Percentiles rank a stretch among this genome's conserved stretches.
Conservation (phyloP, 2,888 invertebrate genomes). For the Galerucella pusilla region DNA sequence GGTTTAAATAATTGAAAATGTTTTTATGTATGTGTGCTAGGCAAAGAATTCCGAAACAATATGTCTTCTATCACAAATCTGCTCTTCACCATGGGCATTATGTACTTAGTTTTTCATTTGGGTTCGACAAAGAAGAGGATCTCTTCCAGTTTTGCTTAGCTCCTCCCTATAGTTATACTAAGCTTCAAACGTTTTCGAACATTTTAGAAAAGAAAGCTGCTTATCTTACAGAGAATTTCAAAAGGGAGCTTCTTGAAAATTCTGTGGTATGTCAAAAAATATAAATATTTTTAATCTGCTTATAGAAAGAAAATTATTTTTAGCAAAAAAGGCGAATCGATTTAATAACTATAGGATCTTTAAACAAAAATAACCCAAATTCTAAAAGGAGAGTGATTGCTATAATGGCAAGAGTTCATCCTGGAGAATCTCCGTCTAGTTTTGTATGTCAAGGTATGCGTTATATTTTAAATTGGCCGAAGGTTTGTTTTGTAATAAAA, state of each 20-base stretch:
- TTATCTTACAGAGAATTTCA: slow-evolving; percentile 70
- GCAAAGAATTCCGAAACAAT: slow-evolving; percentile 81
- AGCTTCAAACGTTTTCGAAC: slow-evolving; percentile 86
- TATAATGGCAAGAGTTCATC: slow-evolving; percentile 89
- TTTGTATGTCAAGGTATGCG: slow-evolving; percentile 88
- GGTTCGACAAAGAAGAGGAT: slow-evolving; percentile 95
- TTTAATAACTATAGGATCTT: slow-evolving; percentile 81
- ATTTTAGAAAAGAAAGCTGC: slow-evolving; percentile 73
- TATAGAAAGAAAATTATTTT: slow-evolving; percentile 50
- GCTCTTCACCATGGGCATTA: slow-evolving; percentile 89
- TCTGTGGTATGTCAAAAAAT: slow-evolving; percentile 67
- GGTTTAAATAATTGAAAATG: not conserved
- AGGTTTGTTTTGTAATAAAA: not conserved
- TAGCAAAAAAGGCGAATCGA: slow-evolving; percentile 94
- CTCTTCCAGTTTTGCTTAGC: slow-evolving; percentile 94
- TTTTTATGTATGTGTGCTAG: slow-evolving; percentile 62
- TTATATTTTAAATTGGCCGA: not conserved
- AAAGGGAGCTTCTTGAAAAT: slow-evolving; percentile 77
- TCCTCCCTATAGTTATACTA: slow-evolving; percentile 95
- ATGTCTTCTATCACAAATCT: slow-evolving; percentile 94
- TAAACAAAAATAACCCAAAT: slow-evolving; percentile 61
- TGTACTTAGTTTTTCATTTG: slow-evolving; percentile 92
- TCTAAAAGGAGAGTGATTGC: slow-evolving; percentile 82
- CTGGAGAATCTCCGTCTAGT: slow-evolving; percentile 94
- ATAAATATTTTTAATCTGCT: not conserved